phyloP scores from a whole-genome alignment of 2,888 invertebrate species.

The Meloe dianella region DNA sequence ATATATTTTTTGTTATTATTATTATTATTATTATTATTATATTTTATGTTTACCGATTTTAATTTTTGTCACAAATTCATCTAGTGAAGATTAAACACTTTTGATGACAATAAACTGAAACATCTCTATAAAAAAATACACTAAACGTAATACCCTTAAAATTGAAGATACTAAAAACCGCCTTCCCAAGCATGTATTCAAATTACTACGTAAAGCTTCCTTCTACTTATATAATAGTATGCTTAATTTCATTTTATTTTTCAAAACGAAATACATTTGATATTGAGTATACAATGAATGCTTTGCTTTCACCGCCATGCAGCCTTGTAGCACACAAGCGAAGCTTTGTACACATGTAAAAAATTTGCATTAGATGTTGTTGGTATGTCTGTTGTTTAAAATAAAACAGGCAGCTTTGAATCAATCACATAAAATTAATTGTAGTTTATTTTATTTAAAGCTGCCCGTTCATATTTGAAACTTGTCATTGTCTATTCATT shows the following conservation, averaged over 20 bases:
- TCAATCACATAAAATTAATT: slow-evolving; percentile 9
- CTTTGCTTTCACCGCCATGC: slow-evolving; percentile 36
- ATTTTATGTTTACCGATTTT: neutral
- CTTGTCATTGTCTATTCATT: slow-evolving; percentile 17
- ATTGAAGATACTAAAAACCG: slow-evolving; percentile 51
- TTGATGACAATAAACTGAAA: slow-evolving; percentile 53
- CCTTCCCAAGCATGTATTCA: slow-evolving; percentile 46
- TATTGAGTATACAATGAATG: slow-evolving; percentile 23
- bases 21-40: neutral
- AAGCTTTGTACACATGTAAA: slow-evolving; percentile 33
- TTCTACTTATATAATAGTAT: slow-evolving; percentile 16
- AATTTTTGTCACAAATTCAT: slow-evolving; percentile 7
- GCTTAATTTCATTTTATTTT: slow-evolving; percentile 1
- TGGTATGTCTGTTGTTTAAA: slow-evolving; percentile 32
- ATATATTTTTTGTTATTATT: too few relatives aligned
- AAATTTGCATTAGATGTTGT: slow-evolving; percentile 34
- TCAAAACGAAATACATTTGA: slow-evolving; percentile 19
- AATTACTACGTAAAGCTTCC: slow-evolving; percentile 32
- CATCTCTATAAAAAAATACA: slow-evolving; percentile 54
- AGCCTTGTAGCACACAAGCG: slow-evolving; percentile 36
- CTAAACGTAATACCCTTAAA: slow-evolving; percentile 54
- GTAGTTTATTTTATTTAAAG: slow-evolving; percentile 19
- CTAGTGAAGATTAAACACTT: slow-evolving; percentile 42
- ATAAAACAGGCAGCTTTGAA: slow-evolving; percentile 31
- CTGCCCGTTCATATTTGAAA: slow-evolving; percentile 25